These are phyloP conservation scores for Palythoa caribaeorum DNA, from an alignment of 92 coral and sea anemone species.

Conservation along the genomic window DNA sequence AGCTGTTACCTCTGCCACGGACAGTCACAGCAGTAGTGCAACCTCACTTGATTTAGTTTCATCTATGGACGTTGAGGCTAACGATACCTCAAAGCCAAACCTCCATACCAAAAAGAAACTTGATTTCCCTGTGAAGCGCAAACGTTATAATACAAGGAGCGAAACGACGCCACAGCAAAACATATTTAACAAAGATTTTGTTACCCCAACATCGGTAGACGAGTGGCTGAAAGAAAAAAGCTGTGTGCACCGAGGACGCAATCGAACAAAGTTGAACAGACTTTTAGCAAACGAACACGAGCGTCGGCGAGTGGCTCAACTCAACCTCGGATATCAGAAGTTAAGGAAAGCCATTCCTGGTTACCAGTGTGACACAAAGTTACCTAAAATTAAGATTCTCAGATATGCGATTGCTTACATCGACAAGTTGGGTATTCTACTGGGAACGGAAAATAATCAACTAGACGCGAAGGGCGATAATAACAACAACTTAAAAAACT, in stretches of 20 bases:
- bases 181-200: conserved; percentile 63
- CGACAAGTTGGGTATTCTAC: conserved; percentile 77
- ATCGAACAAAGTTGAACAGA: conserved; percentile 82
- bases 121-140: conserved; percentile 18
- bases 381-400: conserved; percentile 87
- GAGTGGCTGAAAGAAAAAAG: conserved; percentile 70
- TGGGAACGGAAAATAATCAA: conserved; percentile 22
- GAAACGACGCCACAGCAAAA: conserved; percentile 64
- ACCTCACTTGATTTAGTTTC: neutral
- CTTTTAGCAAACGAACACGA: conserved; percentile 91
- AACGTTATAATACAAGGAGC: conserved; percentile 77
- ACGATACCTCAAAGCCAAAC: neutral
- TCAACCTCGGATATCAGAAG: conserved; percentile 85
- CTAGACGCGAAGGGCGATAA: neutral
- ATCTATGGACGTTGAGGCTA: neutral
- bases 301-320: conserved; percentile 86
- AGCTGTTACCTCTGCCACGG: conserved; percentile 5
- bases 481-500: neutral
- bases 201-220: conserved; percentile 51
- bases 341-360: conserved; percentile 87
- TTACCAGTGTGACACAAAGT: conserved; percentile 90
- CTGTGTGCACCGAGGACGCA: conserved; percentile 61
- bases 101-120: neutral
- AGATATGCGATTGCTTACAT: conserved; percentile 89
- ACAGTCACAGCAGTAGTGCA: neutral